Evolutionary conservation across 2,797 vertebrate genomes (phyloP).

Genomic region (Prionace glauca): DNA sequence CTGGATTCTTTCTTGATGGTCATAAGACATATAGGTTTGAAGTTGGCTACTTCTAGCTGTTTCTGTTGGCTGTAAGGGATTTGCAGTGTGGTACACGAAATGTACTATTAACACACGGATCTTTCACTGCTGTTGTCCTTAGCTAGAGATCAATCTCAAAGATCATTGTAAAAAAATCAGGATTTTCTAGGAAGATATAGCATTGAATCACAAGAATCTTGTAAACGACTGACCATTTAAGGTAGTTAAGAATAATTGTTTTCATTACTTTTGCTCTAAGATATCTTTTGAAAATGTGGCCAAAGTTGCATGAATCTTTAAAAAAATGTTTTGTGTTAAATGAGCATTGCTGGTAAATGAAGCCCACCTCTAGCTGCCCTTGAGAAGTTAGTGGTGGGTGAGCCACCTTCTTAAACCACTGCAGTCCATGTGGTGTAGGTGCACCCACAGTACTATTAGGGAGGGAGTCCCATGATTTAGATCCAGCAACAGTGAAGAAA

Average conservation of each 20-base stretch:
- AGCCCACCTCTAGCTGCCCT: not conserved
- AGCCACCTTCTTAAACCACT: not conserved
- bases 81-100: not conserved
- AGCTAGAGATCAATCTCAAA: not conserved
- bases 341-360: not conserved
- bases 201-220: not conserved
- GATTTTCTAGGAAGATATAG: not conserved
- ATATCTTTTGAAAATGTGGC: not conserved
- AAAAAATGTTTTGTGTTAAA: not conserved
- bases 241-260: not conserved
- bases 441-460: too few species aligned
- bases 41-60: not conserved
- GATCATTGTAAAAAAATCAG: not conserved
- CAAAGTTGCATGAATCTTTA: not conserved
- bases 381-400: not conserved
- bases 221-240: not conserved
- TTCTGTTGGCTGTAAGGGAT: not conserved
- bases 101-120: not conserved
- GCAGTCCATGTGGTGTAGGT: not conserved
- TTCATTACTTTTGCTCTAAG: not conserved
- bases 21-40: not conserved
- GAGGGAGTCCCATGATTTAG: not conserved
- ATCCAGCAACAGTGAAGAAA: not conserved
- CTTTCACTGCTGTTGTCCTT: not conserved
- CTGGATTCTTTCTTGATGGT: not conserved